Evolutionary conservation across 2,797 vertebrate species (phyloP), one percentile per base, ranked within the genome.

Genomic region (Poecilia velifera): DNA sequence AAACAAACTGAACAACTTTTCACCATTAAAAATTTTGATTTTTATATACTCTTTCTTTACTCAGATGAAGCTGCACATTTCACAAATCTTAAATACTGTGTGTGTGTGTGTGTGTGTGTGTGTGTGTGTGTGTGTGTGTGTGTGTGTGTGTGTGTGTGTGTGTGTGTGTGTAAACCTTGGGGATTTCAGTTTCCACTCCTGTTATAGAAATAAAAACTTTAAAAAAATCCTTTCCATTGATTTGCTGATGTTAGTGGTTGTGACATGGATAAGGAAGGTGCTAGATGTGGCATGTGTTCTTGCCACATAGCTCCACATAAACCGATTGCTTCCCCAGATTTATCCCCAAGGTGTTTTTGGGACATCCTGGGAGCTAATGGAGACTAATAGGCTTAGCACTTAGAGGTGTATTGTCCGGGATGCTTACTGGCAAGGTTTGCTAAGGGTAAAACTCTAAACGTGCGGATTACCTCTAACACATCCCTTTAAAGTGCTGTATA

Each of bases 401-500:
- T 92, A 91, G 92, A 80, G 95, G 95, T 96, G 96, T 97, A 95
- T 97, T 96, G 95, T 94, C 96, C 96, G 82, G 91, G 94, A 97
- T 98, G 96, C 97, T 99, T 98, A 96, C 96, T 94, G 95, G 95
- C 96, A 96, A 97, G 97, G 98, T 97, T 98, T 98, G 96, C 95
- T 98, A 96, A 98, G 97, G 98, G 96, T 98, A 98, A 99, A 97
- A 97, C 96, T 94, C 96, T 97, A 96, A 98, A 97, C 96, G 95
- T 91, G 91, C 87, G 95, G 98, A 98, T 98, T 98, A 98, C 96
- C 93, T 96, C 94, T 91, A 96, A 96, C 96, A 98, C 96, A 98
- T 99, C 98, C 96, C 93, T 94, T 95, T 97, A 98, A 98, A 97
- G 96, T 98, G 97, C 97, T 97, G 96, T 95, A 96, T 97, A 97